Evolutionary conservation across 1,140 invertebrate species (phyloP).

Genomic region (Zaprionus kolodkinae): DNA sequence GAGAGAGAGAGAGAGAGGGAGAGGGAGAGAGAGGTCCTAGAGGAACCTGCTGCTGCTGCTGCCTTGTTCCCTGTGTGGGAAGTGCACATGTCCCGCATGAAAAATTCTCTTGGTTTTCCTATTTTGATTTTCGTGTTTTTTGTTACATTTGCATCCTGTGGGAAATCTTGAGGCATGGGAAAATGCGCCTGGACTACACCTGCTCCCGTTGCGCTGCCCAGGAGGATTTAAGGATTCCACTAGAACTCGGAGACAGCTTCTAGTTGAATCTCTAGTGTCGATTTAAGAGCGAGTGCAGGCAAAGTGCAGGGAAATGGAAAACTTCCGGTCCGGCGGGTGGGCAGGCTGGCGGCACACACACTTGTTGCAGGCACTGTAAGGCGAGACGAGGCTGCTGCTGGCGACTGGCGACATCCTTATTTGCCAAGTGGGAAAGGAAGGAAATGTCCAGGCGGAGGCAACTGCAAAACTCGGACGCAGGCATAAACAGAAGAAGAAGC

Average conservation of each 20-base stretch:
- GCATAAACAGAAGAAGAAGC: conserved; percentile 26
- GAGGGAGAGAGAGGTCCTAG: conserved; percentile 23
- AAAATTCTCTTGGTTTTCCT: not conserved
- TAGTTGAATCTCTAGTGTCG: not conserved
- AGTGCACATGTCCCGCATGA: conserved; percentile 39
- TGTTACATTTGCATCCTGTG: conserved; percentile 61
- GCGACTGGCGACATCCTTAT: conserved; percentile 71
- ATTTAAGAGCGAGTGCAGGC: no score
- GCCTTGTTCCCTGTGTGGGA: conserved; percentile 40
- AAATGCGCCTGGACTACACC: conserved; percentile 6
- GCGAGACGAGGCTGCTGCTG: conserved; percentile 16
- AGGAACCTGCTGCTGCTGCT: conserved; percentile 49
- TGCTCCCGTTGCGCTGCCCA: not conserved
- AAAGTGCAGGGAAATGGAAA: conserved; percentile 10
- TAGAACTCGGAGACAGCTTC: not conserved
- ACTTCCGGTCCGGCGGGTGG: conserved; percentile 52
- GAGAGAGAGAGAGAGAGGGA: conserved; percentile 2
- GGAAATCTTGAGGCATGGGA: conserved; percentile 31
- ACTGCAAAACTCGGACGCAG: conserved; percentile 24
- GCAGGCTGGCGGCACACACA: conserved; percentile 9
- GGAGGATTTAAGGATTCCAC: not conserved
- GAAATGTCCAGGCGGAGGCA: conserved; percentile 61
- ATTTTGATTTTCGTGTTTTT: conserved; percentile 35
- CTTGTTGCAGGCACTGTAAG: conserved; percentile 50
- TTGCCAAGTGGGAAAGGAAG: conserved; percentile 70